A percentile compares a stretch with the other conserved stretches of the same genome.
These are phyloP conservation scores for Telmatherina bonti DNA, from an alignment of 2,797 vertebrate genomes.

Conservation along the genomic window DNA sequence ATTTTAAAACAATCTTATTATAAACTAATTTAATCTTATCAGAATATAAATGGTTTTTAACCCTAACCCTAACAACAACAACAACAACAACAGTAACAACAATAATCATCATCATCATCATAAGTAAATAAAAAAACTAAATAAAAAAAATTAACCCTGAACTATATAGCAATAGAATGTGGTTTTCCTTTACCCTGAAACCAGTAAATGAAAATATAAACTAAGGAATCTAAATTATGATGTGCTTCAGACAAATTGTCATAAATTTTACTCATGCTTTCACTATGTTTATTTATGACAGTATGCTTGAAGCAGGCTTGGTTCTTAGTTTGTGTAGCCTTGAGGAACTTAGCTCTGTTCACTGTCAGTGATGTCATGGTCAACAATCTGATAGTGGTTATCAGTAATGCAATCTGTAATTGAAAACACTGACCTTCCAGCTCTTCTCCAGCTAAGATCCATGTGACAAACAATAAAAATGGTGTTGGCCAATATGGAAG, in stretches of 20 bases:
- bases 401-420: conserved; percentile 82
- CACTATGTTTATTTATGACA: conserved; percentile 9
- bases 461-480: conserved; percentile 70
- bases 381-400: conserved; percentile 76
- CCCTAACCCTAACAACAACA: too few species aligned
- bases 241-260: conserved; percentile 5
- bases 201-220: background rate
- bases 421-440: conserved; percentile 82
- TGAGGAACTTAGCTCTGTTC: conserved; percentile 62
- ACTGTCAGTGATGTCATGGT: conserved; percentile 70
- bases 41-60: background rate
- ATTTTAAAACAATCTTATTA: background rate
- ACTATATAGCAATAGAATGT: too few species aligned
- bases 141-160: too few species aligned
- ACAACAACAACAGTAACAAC: too few species aligned
- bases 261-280: background rate
- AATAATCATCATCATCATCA: too few species aligned
- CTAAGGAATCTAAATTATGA: background rate
- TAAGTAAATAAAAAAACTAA: too few species aligned
- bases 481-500: conserved; percentile 53
- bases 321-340: conserved; percentile 39
- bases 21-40: background rate
- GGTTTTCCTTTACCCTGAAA: background rate
- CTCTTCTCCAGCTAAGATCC: conserved; percentile 61
- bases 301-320: conserved; percentile 21